Evolutionary conservation across 2,888 invertebrate genomes (phyloP), one percentile per base, ranked within the genome.

Genomic region (Horisme vitalbata): DNA sequence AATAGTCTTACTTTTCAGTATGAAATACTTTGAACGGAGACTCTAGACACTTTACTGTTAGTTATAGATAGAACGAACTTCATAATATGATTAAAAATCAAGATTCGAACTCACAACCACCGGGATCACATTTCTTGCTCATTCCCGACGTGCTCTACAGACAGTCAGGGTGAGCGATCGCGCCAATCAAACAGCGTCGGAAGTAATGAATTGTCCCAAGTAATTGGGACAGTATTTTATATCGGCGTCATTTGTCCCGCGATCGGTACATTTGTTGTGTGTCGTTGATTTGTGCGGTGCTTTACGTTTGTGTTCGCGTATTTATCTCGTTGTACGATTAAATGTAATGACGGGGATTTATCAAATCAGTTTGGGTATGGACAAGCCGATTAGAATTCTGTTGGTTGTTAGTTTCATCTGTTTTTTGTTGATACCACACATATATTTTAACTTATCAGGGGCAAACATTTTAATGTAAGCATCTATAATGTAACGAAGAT

Each of bases 151-250:
- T 75, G 75, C 81, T 18, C 18, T 4, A 18, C 6, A 36, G 51
- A 51, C 30, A 38, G 24, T 10, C 26, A 20, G 20, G 11, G 2
- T 55, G 51, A 55, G 41, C 78, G 77, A 86, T 86, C 71, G 74
- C 76, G 62, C 79, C 83, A 78, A 86, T 86, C 81, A 75, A 71
- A 76, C 73, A 79, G 79, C 81, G 75, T 75, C 77, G 80, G 80
- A 79, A 77, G 75, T 88, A 89, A 89, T 89, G 88, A 89, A 89
- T 89, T 86, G 86, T 87, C 83, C 86, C 80, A 85, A 87, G 86
- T 89, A 88, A 89, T 89, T 86, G 84, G 84, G 83, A 83, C 81
- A 79, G 80, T 85, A 83, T 86, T 87, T 88, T 87, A 89, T 88
- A 86, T 87, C 67, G 81, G 63, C 77, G 65, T 83, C 85, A 81